Evolutionary conservation across 2,797 vertebrate genomes (phyloP).

Genomic region (Nannoperca obscura): DNA sequence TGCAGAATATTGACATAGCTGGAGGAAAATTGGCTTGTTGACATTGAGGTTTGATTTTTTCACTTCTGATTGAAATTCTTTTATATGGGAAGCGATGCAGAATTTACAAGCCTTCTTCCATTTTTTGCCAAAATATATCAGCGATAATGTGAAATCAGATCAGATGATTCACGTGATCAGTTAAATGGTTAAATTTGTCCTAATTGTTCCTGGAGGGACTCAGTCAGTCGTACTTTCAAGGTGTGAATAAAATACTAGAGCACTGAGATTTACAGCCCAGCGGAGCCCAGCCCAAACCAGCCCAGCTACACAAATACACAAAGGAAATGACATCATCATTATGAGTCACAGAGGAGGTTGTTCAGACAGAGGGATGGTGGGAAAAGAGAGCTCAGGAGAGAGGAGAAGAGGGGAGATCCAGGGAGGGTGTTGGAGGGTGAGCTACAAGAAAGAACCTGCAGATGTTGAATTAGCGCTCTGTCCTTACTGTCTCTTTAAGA

Average conservation of each 20-base stretch:
- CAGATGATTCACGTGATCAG: slow-evolving; percentile 2
- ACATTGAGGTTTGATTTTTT: background rate
- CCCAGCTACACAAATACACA: slow-evolving; percentile 78
- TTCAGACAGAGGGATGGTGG: slow-evolving; percentile 25
- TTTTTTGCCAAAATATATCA: background rate
- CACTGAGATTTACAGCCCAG: slow-evolving; percentile 37
- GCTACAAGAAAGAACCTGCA: background rate
- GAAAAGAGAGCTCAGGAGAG: slow-evolving; percentile 12
- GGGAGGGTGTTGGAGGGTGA: background rate
- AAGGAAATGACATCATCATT: slow-evolving; percentile 74
- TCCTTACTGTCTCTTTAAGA: background rate
- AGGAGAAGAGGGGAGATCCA: background rate
- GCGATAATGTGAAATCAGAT: background rate
- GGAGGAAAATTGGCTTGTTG: background rate
- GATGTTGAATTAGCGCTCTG: background rate
- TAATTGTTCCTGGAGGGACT: slow-evolving; percentile 21
- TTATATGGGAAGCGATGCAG: background rate
- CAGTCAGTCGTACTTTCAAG: slow-evolving; percentile 21
- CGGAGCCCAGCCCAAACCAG: slow-evolving; percentile 28
- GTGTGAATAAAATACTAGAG: slow-evolving; percentile 37
- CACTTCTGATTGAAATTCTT: background rate
- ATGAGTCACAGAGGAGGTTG: slow-evolving; percentile 55
- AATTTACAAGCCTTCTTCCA: background rate
- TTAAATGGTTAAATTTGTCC: background rate
- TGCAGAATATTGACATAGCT: background rate